phyloP scores from a whole-genome alignment of 2,888 invertebrate genomes.

The Lochmaea capreae region DNA sequence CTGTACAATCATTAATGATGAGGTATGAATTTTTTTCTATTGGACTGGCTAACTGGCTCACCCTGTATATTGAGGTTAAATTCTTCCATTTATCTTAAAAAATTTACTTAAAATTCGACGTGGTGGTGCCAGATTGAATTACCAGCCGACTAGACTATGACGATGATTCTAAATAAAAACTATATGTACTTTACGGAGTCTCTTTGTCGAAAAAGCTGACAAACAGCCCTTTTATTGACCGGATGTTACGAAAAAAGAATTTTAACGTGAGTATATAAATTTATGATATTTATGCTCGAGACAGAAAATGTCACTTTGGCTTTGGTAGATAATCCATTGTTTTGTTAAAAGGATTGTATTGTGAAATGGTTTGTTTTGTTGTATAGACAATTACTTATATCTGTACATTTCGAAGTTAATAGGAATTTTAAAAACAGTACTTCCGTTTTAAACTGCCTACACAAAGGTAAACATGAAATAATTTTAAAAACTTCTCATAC shows the following conservation, averaged over 20 bases:
- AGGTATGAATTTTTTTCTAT: too few species aligned
- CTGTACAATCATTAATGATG: too few species aligned
- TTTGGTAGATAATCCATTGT: conserved; percentile 5
- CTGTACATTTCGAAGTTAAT: neutral
- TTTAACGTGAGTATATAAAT: conserved; percentile 25
- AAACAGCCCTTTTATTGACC: conserved; percentile 33
- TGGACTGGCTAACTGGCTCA: too few species aligned
- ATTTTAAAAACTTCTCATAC: too few species aligned
- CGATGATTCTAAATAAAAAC: neutral
- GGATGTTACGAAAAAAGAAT: conserved; percentile 32
- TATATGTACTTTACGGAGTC: conserved; percentile 1
- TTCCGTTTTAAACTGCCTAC: neutral
- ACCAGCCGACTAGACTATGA: neutral
- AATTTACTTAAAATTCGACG: too few species aligned
- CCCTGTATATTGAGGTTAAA: too few species aligned
- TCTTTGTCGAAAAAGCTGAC: conserved; percentile 17
- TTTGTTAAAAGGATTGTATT: conserved; percentile 16
- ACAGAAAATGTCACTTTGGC: conserved; percentile 13
- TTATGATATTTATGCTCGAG: conserved; percentile 13
- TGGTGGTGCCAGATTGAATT: conserved; percentile 11
- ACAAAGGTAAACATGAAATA: too few species aligned
- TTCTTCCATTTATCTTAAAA: too few species aligned
- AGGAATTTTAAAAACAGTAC: neutral
- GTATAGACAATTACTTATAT: neutral
- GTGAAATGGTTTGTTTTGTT: conserved; percentile 5